Base-by-base conservation (phyloP, 1,140 invertebrate species). In the Eubasilissa regina region DNA sequence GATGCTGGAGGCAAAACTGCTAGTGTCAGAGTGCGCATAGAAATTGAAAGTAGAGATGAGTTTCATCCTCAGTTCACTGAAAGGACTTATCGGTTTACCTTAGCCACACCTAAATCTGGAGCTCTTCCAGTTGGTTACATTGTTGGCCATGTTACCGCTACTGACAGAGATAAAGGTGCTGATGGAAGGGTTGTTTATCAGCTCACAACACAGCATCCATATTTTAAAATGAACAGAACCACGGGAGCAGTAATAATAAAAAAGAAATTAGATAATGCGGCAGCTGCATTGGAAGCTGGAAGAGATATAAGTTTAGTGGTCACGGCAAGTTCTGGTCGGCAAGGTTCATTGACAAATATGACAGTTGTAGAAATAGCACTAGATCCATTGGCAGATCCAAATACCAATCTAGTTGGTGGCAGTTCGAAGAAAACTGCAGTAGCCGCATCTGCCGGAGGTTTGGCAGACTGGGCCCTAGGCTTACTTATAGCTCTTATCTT, bases 111-210 rank as follows among this genome's bases (percentile, higher is more conserved):
- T 25, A 91, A 92, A 10, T 89, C 89, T 17, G 90, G 91, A 66
- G 87, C 90, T 53, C 82, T 94, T 10, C 92, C 94, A 0, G 88
- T 92, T 53, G 97, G 97, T 1, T 94, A 94, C 84, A 89, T 95
- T 1, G 93, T 98, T 4, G 97, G 97, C 0, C 93, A 94, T 84
- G 95, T 98, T 3, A 92, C 92, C 12, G 98, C 98, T 4, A 95
- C 93, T 0, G 98, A 99, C 86, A 88, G 93, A 83, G 98, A 99
- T 85, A 94, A 95, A 84, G 97, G 97, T 0, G 93, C 94, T 0
- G 97, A 99, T 86, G 97, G 97, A 3, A 90, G 95, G 56, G 94
- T 99, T 0, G 94, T 97, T 0, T 99, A 98, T 85, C 94, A 96
- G 81, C 84, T 98, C 12, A 94, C 93, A 10, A 94, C 94, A 0